Conservation (phyloP, 2,113 vertebrate species). For the Athene noctua region DNA sequence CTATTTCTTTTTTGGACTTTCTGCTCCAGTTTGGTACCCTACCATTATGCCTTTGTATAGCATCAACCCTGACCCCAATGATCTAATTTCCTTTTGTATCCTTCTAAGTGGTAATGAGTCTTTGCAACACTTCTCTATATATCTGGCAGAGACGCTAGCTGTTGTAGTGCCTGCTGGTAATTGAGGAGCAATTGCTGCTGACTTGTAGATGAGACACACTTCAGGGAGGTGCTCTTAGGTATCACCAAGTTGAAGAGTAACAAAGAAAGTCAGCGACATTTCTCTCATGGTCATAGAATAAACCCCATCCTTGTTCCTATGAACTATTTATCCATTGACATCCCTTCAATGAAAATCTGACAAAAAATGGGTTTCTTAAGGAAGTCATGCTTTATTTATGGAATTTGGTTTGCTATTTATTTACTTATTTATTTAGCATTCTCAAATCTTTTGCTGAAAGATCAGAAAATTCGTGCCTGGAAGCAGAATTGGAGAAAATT, state of each 20-base stretch:
- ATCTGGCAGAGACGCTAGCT: background rate
- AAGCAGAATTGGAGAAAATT: background rate
- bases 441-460: background rate
- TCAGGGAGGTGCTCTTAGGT: background rate
- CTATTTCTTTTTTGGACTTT: background rate
- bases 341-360: background rate
- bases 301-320: background rate
- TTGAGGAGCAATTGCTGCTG: background rate
- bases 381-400: background rate
- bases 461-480: background rate
- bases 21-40: background rate
- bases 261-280: background rate
- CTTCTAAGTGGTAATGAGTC: background rate
- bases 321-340: background rate
- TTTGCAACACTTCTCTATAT: background rate
- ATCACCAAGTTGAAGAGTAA: background rate
- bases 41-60: background rate
- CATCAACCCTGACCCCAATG: background rate
- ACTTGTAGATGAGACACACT: background rate
- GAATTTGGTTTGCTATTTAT: background rate
- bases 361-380: background rate
- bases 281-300: background rate
- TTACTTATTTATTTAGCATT: background rate
- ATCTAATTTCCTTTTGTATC: background rate
- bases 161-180: background rate